These are phyloP conservation scores for Dasypogon diadema DNA, from an alignment of 2,888 invertebrate species.

Conservation along the genomic window DNA sequence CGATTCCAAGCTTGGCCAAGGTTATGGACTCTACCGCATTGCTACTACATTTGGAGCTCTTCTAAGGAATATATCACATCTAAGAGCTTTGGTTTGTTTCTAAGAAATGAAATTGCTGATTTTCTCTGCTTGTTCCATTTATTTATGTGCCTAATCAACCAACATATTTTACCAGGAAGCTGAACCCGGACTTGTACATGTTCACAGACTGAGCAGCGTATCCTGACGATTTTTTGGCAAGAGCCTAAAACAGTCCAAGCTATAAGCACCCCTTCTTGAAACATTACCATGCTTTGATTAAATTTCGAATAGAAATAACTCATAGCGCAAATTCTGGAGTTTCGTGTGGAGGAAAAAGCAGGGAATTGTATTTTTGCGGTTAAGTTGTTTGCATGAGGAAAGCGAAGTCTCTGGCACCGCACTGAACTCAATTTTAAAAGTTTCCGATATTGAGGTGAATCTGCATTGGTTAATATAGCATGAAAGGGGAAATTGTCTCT, in stretches of 20 bases:
- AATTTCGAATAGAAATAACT: not conserved
- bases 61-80: conserved; percentile 37
- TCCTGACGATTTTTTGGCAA: conserved; percentile 8
- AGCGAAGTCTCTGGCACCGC: no score
- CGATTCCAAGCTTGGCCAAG: conserved; percentile 33
- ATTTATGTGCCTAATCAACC: conserved; percentile 36
- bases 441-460: no score
- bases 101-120: conserved; percentile 48
- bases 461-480: no score
- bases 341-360: no score
- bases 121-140: conserved; percentile 24
- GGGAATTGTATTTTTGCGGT: no score
- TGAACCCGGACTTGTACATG: not conserved
- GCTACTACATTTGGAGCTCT: conserved; percentile 37
- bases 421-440: no score
- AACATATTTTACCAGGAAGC: conserved; percentile 24
- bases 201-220: not conserved
- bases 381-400: no score
- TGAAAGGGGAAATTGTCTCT: no score
- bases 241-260: not conserved
- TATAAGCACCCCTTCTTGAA: not conserved
- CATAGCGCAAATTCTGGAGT: no score
- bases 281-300: not conserved
- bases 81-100: conserved; percentile 24
- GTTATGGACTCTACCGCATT: conserved; percentile 39